Conservation (phyloP, 2,797 vertebrate species). For the Numenius phaeopus region DNA sequence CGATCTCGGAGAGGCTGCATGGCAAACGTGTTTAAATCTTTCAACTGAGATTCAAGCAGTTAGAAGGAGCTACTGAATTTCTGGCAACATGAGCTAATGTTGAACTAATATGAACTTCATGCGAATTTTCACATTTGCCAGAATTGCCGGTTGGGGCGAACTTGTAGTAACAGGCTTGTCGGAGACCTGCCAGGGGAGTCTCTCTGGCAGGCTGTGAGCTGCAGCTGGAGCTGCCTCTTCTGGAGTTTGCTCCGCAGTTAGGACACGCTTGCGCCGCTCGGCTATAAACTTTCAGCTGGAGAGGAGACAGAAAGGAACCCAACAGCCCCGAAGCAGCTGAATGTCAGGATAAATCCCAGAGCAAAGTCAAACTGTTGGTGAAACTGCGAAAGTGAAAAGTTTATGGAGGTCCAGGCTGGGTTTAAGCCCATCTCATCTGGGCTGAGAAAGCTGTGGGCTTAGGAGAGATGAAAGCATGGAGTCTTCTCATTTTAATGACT, state of each 20-base stretch:
- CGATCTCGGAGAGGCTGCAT: background rate
- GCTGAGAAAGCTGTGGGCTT: background rate
- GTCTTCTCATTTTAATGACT: background rate
- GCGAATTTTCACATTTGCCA: background rate
- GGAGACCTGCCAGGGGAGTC: constrained; percentile 21
- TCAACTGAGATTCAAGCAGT: background rate
- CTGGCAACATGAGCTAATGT: background rate
- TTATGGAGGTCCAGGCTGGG: background rate
- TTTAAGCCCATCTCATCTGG: background rate
- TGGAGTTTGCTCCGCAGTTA: background rate
- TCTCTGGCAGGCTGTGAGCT: constrained; percentile 15
- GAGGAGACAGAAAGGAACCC: background rate
- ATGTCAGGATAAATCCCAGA: background rate
- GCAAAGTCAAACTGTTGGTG: background rate
- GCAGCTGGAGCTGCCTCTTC: constrained; percentile 11
- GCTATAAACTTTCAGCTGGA: background rate
- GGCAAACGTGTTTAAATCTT: background rate
- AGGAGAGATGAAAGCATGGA: background rate
- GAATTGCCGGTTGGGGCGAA: background rate
- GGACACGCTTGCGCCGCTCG: background rate
- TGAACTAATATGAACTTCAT: constrained; percentile 65
- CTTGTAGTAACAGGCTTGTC: constrained; percentile 27
- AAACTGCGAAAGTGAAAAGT: background rate
- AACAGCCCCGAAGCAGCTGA: background rate
- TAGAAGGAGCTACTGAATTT: constrained; percentile 34